Evolutionary conservation across 2,113 vertebrate species (phyloP), one percentile per base, ranked within the genome.

Genomic region (Oncorhynchus masou): DNA sequence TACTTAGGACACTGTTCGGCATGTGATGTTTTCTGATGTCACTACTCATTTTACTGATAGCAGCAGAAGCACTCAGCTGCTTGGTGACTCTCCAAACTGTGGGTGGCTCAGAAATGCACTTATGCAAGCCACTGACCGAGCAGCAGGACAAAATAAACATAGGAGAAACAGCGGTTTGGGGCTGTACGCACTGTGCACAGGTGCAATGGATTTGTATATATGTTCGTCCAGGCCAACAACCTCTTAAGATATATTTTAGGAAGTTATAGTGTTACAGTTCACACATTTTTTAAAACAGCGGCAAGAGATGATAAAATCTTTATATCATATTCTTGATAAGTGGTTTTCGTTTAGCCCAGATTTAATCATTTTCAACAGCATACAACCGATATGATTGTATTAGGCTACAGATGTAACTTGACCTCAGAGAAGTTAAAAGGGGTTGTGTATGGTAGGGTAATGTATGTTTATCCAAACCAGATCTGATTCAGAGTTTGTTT

Each of bases 1-100:
- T 68, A 48, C 65, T 73, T 31, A 73, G 24, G 66, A 22, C 31
- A 60, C 15, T 68, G 69, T 70, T 20, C 57, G 12, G 15, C 74
- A 80, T 80, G 78, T 68, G 78, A 67, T 27, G 13, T 29, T 16
- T 54, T 48, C 19, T 72, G 49, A 71, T 49, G 74, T 22, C 62
- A 60, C 45, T 66, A 57, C 48, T 75, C 27, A 68, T 69, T 74
- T 68, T 20, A 49, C 45, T 59, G 78, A 70, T 70, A 71, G 68
- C 48, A 25, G 60, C 57, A 57, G 49, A 72, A 57, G 70, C 70
- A 31, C 49, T 72, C 25, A 51, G 70, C 9, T 51, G 25, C 13
- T 19, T 11, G 49, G 22, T 16, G 13, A 57, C 70, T 72, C 13
- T 57, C 70, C 57, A 20, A 27, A 72, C 13, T 20, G 15, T 25